Percentiles rank a stretch among this genome's conserved stretches.
Evolutionary conservation across 2,797 vertebrate genomes (phyloP).

Genomic region (Clamator glandarius): DNA sequence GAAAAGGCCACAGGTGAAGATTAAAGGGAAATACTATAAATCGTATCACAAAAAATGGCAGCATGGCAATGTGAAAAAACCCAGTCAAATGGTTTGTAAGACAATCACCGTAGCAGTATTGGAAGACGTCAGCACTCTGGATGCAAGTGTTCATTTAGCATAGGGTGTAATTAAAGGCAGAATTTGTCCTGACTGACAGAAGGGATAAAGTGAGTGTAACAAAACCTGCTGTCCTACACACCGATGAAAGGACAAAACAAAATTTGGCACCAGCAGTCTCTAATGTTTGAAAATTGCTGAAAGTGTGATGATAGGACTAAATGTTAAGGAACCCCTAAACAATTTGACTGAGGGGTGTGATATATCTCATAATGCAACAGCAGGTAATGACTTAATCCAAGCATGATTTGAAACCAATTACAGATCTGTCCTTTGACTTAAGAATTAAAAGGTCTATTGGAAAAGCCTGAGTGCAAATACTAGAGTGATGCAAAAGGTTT

Average conservation of each 20-base stretch:
- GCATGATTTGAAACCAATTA: not conserved
- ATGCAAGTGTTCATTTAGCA: not conserved
- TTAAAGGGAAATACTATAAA: not conserved
- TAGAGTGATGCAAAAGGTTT: not conserved
- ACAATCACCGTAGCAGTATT: not conserved
- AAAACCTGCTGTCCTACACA: not conserved
- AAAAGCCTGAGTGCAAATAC: not conserved
- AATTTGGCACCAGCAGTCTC: not conserved
- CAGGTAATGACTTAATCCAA: not conserved
- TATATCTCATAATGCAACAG: not conserved
- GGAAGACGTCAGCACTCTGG: not conserved
- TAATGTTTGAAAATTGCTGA: not conserved
- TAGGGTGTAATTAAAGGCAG: not conserved
- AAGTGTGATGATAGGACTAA: not conserved
- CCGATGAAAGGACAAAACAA: not conserved
- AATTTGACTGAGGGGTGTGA: not conserved
- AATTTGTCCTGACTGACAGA: not conserved
- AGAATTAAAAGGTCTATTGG: not conserved
- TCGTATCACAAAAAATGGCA: not conserved
- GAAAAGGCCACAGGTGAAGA: constrained; percentile 10
- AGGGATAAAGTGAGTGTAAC: not conserved
- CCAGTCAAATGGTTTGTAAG: not conserved
- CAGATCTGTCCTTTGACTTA: not conserved
- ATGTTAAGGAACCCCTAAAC: not conserved
- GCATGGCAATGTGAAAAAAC: not conserved